These are phyloP conservation scores for Chalcosyrphus nemorum DNA, from an alignment of 2,888 invertebrate genomes.

Conservation along the genomic window DNA sequence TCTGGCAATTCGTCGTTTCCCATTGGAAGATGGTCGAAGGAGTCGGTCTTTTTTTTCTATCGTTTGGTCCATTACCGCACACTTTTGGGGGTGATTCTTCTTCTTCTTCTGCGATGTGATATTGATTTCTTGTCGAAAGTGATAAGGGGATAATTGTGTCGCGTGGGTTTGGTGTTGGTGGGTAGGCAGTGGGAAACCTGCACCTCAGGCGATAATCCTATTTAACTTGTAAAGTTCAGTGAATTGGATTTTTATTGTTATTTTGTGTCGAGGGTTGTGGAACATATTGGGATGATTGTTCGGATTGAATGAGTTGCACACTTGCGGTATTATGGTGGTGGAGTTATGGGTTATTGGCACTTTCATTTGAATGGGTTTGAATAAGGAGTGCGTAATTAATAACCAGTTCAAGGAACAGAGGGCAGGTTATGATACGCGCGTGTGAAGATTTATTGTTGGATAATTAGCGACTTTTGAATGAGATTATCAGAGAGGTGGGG, in stretches of 20 bases:
- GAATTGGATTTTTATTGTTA: conserved; percentile 43
- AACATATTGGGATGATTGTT: conserved; percentile 43
- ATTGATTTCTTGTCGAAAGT: conserved; percentile 59
- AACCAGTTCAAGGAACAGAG: conserved; percentile 56
- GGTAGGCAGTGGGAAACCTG: conserved; percentile 60
- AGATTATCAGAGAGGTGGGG: not conserved
- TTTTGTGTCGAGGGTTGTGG: conserved; percentile 7
- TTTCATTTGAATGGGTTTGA: conserved; percentile 55
- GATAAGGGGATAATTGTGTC: conserved; percentile 55
- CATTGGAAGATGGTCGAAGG: conserved; percentile 66
- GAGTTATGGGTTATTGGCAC: conserved; percentile 37
- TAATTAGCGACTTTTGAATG: conserved; percentile 33
- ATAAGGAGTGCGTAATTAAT: conserved; percentile 63
- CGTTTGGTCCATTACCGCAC: conserved; percentile 51
- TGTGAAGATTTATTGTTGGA: conserved; percentile 44
- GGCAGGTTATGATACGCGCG: conserved; percentile 60
- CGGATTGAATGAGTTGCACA: conserved; percentile 42
- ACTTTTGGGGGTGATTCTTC: conserved; percentile 41
- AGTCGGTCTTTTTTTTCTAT: conserved; percentile 38
- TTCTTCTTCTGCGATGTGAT: conserved; percentile 41
- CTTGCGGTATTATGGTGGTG: conserved; percentile 8
- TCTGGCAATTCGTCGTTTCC: conserved; percentile 61
- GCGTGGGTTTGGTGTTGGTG: not conserved
- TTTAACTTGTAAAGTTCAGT: conserved; percentile 59
- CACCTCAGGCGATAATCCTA: conserved; percentile 61